Evolutionary conservation across 2,797 vertebrate genomes (phyloP).

Genomic region (Masticophis lateralis): DNA sequence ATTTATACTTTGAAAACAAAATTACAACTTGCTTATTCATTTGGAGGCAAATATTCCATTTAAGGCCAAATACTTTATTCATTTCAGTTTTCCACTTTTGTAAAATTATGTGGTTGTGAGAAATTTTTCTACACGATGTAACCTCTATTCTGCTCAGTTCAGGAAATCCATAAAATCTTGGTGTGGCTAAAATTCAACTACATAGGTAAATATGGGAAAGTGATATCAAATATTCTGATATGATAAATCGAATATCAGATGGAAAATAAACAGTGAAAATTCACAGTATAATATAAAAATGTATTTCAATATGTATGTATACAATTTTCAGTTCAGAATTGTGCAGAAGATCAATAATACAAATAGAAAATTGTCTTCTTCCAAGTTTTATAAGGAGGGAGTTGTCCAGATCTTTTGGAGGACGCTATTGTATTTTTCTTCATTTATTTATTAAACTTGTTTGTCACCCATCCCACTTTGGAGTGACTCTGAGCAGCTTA

Average conservation of each 20-base stretch:
- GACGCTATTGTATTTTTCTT: not conserved
- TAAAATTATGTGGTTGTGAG: not conserved
- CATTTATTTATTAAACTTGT: not conserved
- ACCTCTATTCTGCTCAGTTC: not conserved
- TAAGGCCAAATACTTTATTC: not conserved
- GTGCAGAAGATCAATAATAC: not conserved
- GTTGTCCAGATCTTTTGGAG: not conserved
- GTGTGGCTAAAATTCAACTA: not conserved
- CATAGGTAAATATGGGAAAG: not conserved
- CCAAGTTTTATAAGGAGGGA: not conserved
- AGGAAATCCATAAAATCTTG: not conserved
- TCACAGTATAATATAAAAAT: not conserved
- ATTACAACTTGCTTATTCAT: not conserved
- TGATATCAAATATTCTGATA: not conserved
- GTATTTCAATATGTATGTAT: not conserved
- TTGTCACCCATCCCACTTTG: not conserved
- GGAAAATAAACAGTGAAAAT: not conserved
- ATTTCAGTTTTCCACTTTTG: not conserved
- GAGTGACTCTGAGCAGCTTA: not conserved
- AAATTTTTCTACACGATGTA: not conserved
- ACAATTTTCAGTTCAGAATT: not conserved
- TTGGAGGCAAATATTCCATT: conserved; percentile 4
- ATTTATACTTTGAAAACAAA: not conserved
- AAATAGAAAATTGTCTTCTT: not conserved
- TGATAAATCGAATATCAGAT: not conserved